phyloP scores from a whole-genome alignment of 2,797 vertebrate species.

The Hippoglossus hippoglossus region DNA sequence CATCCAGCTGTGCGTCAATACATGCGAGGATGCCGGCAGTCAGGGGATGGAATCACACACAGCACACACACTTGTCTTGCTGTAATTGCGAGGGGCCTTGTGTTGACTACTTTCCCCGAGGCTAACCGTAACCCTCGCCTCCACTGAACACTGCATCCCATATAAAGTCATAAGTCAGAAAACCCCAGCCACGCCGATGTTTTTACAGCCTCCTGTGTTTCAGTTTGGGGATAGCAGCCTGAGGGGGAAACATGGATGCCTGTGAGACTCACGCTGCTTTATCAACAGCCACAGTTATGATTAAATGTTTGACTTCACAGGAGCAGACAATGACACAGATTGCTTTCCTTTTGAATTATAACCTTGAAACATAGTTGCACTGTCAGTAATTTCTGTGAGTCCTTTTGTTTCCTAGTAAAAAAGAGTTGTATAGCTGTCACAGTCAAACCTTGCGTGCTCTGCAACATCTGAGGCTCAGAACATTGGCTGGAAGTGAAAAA shows the following conservation, averaged over 20 bases:
- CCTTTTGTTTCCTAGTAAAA: background rate
- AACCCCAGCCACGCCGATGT: constrained; percentile 3
- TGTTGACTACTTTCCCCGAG: constrained; percentile 18
- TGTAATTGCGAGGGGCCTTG: constrained; percentile 31
- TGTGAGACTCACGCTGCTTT: constrained; percentile 30
- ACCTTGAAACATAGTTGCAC: constrained; percentile 4
- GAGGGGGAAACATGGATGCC: constrained; percentile 1
- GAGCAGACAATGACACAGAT: constrained; percentile 1
- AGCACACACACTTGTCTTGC: constrained; percentile 16
- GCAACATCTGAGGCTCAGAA: background rate
- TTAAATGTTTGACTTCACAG: constrained; percentile 14
- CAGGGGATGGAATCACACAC: constrained; percentile 8
- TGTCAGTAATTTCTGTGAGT: background rate
- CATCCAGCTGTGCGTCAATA: constrained; percentile 41
- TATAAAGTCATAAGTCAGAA: constrained; percentile 26
- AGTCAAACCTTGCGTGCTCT: background rate
- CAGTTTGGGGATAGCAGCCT: constrained; percentile 7
- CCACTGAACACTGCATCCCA: constrained; percentile 23
- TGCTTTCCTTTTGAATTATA: background rate
- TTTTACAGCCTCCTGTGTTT: constrained; percentile 34
- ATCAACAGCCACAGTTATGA: constrained; percentile 33
- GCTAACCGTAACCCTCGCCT: constrained; percentile 41
- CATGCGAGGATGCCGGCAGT: constrained; percentile 30
- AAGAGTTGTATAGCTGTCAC: background rate
- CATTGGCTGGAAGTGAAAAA: background rate